Conservation (phyloP, 2,797 vertebrate species). For the Semotilus atromaculatus region DNA sequence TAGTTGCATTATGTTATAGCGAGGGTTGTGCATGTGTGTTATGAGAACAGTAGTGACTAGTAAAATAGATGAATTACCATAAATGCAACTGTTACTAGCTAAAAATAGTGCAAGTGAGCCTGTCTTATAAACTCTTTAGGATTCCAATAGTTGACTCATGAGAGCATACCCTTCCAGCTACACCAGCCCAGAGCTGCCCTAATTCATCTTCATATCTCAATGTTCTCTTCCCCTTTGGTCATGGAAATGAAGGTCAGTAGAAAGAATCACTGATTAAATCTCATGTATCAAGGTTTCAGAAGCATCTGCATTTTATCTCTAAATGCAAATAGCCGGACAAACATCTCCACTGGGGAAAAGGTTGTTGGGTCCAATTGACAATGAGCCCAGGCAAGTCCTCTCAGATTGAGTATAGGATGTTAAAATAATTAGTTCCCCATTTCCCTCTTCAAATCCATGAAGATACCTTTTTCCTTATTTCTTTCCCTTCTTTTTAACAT, state of each 20-base stretch:
- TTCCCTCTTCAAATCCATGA: constrained; percentile 1
- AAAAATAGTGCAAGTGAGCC: constrained; percentile 1
- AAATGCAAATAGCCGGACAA: constrained; percentile 67
- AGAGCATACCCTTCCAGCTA: constrained; percentile 13
- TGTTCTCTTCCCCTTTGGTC: constrained; percentile 23
- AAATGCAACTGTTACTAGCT: not conserved
- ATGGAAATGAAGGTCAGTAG: constrained; percentile 53
- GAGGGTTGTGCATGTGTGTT: not conserved
- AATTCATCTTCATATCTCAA: constrained; percentile 41
- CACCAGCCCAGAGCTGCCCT: constrained; percentile 40
- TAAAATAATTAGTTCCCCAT: constrained; percentile 27
- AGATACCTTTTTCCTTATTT: not conserved
- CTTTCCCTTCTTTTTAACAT: not conserved
- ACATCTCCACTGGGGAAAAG: constrained; percentile 32
- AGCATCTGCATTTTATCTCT: constrained; percentile 63
- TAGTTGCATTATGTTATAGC: not conserved
- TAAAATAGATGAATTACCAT: not conserved
- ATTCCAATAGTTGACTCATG: not conserved
- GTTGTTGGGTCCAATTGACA: constrained; percentile 2
- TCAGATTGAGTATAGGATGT: constrained; percentile 49
- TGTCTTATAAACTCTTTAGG: constrained; percentile 16
- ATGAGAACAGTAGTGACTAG: not conserved
- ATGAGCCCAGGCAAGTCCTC: not conserved
- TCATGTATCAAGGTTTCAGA: constrained; percentile 61
- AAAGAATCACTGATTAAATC: constrained; percentile 59